A percentile compares a stretch with the other conserved stretches of the same genome.
Evolutionary conservation across 2,113 vertebrate species (phyloP).

Genomic region (Willisornis vidua): DNA sequence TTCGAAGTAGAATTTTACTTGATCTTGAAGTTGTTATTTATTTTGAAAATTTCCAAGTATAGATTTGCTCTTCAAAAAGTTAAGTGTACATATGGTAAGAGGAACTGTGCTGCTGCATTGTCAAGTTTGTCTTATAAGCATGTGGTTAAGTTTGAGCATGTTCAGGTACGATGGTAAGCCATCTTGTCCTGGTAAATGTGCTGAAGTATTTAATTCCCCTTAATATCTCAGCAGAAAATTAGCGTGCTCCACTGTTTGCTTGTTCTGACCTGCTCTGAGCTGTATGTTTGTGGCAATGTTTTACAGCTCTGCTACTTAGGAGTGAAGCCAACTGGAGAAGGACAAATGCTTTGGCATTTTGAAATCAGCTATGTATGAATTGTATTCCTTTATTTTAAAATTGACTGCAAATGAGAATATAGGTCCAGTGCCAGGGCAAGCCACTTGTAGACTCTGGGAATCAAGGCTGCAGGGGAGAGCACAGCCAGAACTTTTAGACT

Average conservation of each 20-base stretch:
- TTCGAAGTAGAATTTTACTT: neutral
- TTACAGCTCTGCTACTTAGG: neutral
- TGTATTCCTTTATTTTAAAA: neutral
- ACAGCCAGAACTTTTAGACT: neutral
- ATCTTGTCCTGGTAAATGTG: neutral
- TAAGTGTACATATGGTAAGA: accelerated
- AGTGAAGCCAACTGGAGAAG: neutral
- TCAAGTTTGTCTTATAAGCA: neutral
- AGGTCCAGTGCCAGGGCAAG: neutral
- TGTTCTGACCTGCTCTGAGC: slow-evolving; percentile 27
- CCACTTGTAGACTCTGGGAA: neutral
- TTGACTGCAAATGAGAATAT: neutral
- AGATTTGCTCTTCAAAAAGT: neutral
- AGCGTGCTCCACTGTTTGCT: neutral
- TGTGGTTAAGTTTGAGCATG: slow-evolving; percentile 1
- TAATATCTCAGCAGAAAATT: slow-evolving; percentile 10
- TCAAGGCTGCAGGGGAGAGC: neutral
- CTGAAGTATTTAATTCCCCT: slow-evolving; percentile 17
- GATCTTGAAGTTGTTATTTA: neutral
- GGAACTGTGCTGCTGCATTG: neutral
- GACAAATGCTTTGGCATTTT: neutral
- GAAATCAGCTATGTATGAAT: neutral
- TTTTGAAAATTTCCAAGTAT: neutral
- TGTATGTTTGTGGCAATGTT: neutral
- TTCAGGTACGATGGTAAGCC: neutral